Conservation (phyloP, 30 jellyfish, hydroid and myxozoan species). For the Mastigias papua region DNA sequence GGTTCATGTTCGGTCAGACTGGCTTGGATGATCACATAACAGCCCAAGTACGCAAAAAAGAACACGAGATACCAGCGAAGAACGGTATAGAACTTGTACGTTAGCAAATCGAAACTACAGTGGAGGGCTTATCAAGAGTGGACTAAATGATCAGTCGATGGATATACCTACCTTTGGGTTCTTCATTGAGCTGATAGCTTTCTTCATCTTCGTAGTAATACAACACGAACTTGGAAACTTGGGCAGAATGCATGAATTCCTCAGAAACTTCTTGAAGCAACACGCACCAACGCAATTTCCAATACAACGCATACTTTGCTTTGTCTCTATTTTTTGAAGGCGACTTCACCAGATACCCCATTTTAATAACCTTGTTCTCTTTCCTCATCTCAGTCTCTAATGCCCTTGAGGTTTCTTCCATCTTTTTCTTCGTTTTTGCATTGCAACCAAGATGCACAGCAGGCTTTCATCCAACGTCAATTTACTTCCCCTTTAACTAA, state of each 20-base stretch:
- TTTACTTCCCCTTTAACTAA: too few relatives aligned
- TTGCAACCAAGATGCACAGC: not conserved
- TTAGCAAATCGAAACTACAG: too few relatives aligned
- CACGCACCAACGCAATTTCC: conserved; percentile 78
- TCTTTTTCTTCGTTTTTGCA: not conserved
- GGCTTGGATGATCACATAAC: too few relatives aligned
- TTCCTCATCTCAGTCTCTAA: not conserved
- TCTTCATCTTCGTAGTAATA: conserved; percentile 52
- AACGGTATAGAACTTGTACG: too few relatives aligned
- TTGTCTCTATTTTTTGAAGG: conserved; percentile 60
- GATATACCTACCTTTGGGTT: conserved; percentile 40
- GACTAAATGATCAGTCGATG: not conserved
- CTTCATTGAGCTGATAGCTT: not conserved
- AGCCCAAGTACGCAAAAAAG: too few relatives aligned
- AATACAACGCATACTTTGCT: conserved; percentile 39
- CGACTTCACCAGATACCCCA: conserved; percentile 65
- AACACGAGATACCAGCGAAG: too few relatives aligned
- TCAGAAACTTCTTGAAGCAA: conserved; percentile 17
- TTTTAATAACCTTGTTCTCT: conserved; percentile 24
- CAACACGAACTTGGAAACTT: conserved; percentile 21
- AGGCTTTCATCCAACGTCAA: not conserved
- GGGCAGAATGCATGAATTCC: conserved; percentile 1
- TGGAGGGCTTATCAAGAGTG: not conserved
- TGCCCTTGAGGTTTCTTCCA: not conserved
- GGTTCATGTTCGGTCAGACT: too few relatives aligned